These are phyloP conservation scores for Xenops minutus DNA, from an alignment of 2,797 vertebrate species.

Conservation along the genomic window DNA sequence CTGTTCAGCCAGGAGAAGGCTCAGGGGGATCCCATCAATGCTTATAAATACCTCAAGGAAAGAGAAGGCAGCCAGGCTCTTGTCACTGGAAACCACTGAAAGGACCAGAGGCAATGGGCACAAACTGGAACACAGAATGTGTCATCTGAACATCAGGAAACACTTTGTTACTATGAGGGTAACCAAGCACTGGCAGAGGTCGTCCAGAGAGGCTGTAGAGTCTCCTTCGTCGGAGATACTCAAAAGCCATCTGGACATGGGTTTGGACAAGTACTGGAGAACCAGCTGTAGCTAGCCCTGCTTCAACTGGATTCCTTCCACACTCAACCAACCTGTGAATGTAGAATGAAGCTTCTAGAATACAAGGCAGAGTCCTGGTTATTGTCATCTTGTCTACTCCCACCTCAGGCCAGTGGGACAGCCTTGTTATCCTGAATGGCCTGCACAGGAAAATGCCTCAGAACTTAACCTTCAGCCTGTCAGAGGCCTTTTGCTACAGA, in stretches of 20 bases:
- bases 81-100: too few species aligned
- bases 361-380: neutral
- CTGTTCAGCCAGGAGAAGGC: neutral
- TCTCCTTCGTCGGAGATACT: neutral
- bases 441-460: neutral
- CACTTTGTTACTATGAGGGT: neutral
- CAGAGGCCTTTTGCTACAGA: neutral
- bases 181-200: neutral
- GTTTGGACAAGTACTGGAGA: neutral
- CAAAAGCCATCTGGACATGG: neutral
- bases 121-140: neutral
- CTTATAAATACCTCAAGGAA: neutral
- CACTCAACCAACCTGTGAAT: neutral
- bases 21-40: neutral
- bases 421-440: neutral
- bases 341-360: neutral
- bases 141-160: neutral
- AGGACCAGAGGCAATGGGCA: neutral
- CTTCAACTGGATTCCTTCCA: neutral
- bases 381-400: neutral
- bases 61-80: neutral
- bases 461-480: neutral
- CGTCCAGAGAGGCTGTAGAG: neutral
- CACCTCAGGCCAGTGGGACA: neutral
- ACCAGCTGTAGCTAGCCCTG: neutral